Base-by-base conservation (phyloP, 2,888 invertebrate species). In the Darwinula stevensoni region DNA sequence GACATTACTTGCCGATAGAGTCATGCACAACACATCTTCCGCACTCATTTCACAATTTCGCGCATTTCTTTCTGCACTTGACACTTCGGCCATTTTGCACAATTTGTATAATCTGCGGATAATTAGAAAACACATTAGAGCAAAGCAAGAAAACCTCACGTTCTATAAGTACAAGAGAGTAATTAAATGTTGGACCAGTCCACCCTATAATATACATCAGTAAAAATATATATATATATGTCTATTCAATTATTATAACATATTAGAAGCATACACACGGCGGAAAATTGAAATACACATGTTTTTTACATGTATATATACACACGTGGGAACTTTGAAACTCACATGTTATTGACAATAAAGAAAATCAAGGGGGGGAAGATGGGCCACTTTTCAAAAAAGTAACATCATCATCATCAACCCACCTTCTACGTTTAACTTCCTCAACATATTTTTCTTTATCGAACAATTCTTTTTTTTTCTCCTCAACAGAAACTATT, bases 1-100 rank as follows among this genome's bases (percentile, higher is more conserved):
- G 22, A 22, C 22, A 22, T 22, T 22, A 22, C 22, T 22, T 22
- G 22, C 22, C 22, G 22, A 22, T 22, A 22, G 22, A 22, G 22
- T 22, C 22, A 22, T 22, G 22, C 22, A 22, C 22, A 22, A 22
- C 22, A 22, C 22, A 22, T 22, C 22, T 22, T 22, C 22, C 22
- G 22, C 22, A 22, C 22, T 22, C 22, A 22, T 22, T 22, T 22
- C 22, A 22, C 22, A 22, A 22, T 22, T 22, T 22, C 22, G 22
- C 22, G 22, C 22, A 22, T 22, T 22, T 22, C 22, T 22, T 22
- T 22, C 22, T 22, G 22, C 22, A 22, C 9, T 22, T 22, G 22
- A 22, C 22, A 22, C 22, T 22, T 22, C 22, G 22, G 22, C 22
- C 22, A 22, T 22, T 22, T 22, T 22, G 22, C 22, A 22, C 22